phyloP scores from a whole-genome alignment of 2,888 invertebrate genomes.

The Cataglyphis altisquamis region DNA sequence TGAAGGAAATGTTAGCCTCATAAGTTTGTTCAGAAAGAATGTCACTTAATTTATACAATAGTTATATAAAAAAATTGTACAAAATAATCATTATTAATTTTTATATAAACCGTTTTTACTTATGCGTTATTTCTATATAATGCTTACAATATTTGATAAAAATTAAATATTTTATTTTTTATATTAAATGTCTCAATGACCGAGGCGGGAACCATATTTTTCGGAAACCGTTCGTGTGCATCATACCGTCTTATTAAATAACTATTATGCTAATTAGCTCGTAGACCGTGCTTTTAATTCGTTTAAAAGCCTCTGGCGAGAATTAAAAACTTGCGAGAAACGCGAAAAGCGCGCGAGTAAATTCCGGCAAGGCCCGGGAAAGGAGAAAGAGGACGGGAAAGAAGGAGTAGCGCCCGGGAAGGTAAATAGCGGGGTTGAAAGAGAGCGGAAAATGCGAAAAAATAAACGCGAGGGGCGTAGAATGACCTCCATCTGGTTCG shows the following conservation, averaged over 20 bases:
- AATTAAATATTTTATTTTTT: background rate
- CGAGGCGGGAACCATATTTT: background rate
- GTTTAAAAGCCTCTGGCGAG: slow-evolving; percentile 51
- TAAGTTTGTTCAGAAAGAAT: background rate
- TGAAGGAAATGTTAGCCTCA: background rate
- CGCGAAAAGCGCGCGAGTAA: slow-evolving; percentile 56
- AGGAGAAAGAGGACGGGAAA: slow-evolving; percentile 10
- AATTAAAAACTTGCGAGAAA: slow-evolving; percentile 48
- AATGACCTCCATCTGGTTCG: slow-evolving; percentile 38
- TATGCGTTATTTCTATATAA: background rate
- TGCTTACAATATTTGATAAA: background rate
- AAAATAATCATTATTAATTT: slow-evolving; percentile 15
- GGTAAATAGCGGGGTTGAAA: slow-evolving; percentile 10
- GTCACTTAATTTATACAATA: background rate
- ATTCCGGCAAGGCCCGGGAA: slow-evolving; percentile 66
- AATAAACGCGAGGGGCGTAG: slow-evolving; percentile 32
- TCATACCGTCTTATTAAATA: slow-evolving; percentile 51
- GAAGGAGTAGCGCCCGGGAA: background rate
- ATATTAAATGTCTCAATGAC: background rate
- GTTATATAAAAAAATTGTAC: background rate
- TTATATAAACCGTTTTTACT: background rate
- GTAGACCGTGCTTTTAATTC: slow-evolving; percentile 39
- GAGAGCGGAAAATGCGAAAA: slow-evolving; percentile 23
- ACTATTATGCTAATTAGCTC: slow-evolving; percentile 51
- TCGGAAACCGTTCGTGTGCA: background rate